These are phyloP conservation scores for Samia ricini DNA, from an alignment of 1,140 invertebrate species.

Conservation along the genomic window DNA sequence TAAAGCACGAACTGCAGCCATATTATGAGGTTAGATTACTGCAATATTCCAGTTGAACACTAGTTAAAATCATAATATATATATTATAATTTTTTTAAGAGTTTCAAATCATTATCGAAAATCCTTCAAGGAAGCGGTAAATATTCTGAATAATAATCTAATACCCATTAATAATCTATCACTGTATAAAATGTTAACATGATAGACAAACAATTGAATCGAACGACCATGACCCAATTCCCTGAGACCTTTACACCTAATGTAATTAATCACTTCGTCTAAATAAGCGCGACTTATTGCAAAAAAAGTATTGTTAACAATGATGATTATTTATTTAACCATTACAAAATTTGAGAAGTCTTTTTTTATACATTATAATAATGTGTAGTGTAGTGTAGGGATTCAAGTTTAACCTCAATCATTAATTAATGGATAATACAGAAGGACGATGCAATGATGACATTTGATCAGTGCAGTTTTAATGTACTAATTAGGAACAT, in stretches of 20 bases:
- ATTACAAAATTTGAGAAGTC: no score
- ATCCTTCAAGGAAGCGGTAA: neutral
- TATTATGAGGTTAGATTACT: neutral
- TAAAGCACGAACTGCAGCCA: neutral
- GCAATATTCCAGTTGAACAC: neutral
- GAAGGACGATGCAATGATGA: no score
- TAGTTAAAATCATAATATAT: no score
- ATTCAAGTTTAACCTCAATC: no score
- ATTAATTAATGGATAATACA: no score
- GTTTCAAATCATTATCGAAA: neutral
- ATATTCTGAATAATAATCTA: neutral
- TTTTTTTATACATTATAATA: no score
- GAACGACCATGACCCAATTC: constrained; percentile 33
- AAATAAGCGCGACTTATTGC: neutral
- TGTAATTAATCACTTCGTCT: neutral
- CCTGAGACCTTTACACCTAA: constrained; percentile 18
- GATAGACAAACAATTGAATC: constrained; percentile 32
- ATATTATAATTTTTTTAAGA: no score
- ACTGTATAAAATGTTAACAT: constrained; percentile 30
- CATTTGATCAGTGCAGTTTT: no score
- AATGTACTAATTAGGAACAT: no score
- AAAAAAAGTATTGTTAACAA: neutral
- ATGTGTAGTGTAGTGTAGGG: no score
- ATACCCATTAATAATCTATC: constrained; percentile 2
- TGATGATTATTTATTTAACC: neutral